Percentiles rank a stretch among this genome's conserved stretches.
phyloP scores from a whole-genome alignment of 2,888 invertebrate species.

The Eristalinus aeneus region DNA sequence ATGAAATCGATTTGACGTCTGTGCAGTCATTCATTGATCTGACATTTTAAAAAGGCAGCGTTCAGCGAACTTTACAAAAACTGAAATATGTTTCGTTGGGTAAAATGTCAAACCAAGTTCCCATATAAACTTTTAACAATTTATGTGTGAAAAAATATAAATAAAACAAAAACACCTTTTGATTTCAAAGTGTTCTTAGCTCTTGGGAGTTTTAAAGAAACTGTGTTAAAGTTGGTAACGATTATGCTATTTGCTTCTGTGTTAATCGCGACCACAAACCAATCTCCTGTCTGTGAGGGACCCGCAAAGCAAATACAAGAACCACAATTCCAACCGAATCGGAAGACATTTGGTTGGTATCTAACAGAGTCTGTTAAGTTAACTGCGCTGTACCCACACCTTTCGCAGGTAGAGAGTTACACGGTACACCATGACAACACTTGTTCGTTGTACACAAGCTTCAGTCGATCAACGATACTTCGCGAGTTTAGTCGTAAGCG shows the following conservation, averaged over 20 bases:
- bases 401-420: conserved; percentile 19
- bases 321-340: conserved; percentile 29
- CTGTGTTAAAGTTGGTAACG: too few species aligned
- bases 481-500: conserved; percentile 60
- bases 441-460: conserved; percentile 31
- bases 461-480: conserved; percentile 68
- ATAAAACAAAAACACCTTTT: too few species aligned
- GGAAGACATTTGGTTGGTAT: conserved; percentile 17
- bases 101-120: too few species aligned
- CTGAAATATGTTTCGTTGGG: too few species aligned
- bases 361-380: not conserved
- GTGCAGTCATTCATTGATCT: not conserved
- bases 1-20: not conserved
- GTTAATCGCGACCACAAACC: not conserved
- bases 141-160: too few species aligned
- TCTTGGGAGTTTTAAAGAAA: too few species aligned
- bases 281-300: not conserved
- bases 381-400: conserved; percentile 39
- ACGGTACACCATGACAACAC: conserved; percentile 24
- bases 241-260: not conserved
- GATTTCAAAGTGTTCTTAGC: too few species aligned
- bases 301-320: conserved; percentile 6
- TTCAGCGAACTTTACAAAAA: not conserved
- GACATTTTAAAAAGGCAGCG: not conserved
- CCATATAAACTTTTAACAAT: too few species aligned